Percentiles rank a stretch among this genome's conserved stretches.
Conservation (phyloP, 2,888 invertebrate genomes). For the Labia minor region DNA sequence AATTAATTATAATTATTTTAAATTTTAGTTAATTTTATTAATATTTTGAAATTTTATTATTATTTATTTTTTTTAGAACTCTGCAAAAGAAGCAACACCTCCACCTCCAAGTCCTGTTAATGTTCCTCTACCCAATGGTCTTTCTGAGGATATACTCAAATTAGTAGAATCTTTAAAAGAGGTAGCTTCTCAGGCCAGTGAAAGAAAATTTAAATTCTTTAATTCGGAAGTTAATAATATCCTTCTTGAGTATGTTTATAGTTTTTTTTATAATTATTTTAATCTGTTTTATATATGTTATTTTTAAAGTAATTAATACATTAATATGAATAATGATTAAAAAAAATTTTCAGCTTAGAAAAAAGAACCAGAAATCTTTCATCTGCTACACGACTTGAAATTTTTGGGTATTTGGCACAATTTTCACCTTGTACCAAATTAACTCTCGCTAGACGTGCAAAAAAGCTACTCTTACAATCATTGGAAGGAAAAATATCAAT, state of each 20-base stretch:
- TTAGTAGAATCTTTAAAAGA: slow-evolving; percentile 39
- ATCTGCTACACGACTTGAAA: slow-evolving; percentile 35
- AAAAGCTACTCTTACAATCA: slow-evolving; percentile 42
- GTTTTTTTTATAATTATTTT: too few species aligned
- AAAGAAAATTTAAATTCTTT: slow-evolving; percentile 45
- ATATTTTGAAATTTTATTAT: too few species aligned
- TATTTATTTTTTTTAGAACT: too few species aligned
- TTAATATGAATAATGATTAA: too few species aligned
- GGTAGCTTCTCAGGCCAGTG: slow-evolving; percentile 35
- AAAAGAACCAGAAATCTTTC: slow-evolving; percentile 33
- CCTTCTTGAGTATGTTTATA: slow-evolving; percentile 39
- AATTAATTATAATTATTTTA: too few species aligned
- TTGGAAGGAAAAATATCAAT: slow-evolving; percentile 40
- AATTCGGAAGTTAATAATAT: slow-evolving; percentile 41
- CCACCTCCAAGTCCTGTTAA: slow-evolving; percentile 25
- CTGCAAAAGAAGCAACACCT: neutral
- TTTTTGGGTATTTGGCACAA: slow-evolving; percentile 43
- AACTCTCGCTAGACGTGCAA: slow-evolving; percentile 45
- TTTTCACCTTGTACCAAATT: slow-evolving; percentile 46
- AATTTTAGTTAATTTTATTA: too few species aligned
- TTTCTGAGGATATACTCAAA: slow-evolving; percentile 39
- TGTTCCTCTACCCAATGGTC: slow-evolving; percentile 37
- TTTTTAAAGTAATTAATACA: too few species aligned
- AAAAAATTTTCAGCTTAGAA: slow-evolving; percentile 36
- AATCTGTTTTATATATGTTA: too few species aligned